These are phyloP conservation scores for Polydrusus pterygomalis DNA, from an alignment of 2,888 invertebrate species.

Conservation along the genomic window DNA sequence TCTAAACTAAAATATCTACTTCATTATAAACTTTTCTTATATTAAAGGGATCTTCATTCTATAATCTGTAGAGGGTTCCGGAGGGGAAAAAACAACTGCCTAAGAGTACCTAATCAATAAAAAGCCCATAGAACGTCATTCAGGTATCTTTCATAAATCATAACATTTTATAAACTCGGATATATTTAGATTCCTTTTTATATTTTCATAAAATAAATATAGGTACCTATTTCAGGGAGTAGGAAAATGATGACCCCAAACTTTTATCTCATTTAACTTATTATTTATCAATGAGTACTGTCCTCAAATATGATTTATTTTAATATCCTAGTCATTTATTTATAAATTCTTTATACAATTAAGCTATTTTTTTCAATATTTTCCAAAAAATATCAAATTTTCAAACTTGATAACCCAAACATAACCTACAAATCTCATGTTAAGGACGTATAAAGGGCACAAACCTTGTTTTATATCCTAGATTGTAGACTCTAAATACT, in stretches of 20 bases:
- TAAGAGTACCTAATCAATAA: too few species aligned
- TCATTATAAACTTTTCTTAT: too few species aligned
- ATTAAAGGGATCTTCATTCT: too few species aligned
- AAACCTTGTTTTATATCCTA: slow-evolving; percentile 58
- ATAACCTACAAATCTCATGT: slow-evolving; percentile 64
- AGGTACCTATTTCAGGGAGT: neutral
- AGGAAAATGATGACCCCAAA: slow-evolving; percentile 1
- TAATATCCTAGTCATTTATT: neutral
- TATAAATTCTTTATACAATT: neutral
- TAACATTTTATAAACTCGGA: too few species aligned
- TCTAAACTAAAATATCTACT: too few species aligned
- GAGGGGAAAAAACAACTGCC: too few species aligned
- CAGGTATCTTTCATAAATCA: too few species aligned
- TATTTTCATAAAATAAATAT: neutral
- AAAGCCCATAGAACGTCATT: too few species aligned
- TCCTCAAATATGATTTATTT: neutral
- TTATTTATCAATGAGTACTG: slow-evolving; percentile 13
- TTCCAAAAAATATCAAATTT: slow-evolving; percentile 38
- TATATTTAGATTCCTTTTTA: too few species aligned
- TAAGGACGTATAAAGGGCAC: slow-evolving; percentile 53
- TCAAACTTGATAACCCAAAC: slow-evolving; percentile 55
- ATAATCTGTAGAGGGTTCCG: too few species aligned
- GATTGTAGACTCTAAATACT: slow-evolving; percentile 43
- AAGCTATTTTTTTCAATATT: slow-evolving; percentile 52
- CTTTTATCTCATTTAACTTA: neutral